Percentiles rank a stretch among this genome's conserved stretches.
Evolutionary conservation across 2,113 vertebrate species (phyloP).

Genomic region (Paramormyrops kingsleyae): DNA sequence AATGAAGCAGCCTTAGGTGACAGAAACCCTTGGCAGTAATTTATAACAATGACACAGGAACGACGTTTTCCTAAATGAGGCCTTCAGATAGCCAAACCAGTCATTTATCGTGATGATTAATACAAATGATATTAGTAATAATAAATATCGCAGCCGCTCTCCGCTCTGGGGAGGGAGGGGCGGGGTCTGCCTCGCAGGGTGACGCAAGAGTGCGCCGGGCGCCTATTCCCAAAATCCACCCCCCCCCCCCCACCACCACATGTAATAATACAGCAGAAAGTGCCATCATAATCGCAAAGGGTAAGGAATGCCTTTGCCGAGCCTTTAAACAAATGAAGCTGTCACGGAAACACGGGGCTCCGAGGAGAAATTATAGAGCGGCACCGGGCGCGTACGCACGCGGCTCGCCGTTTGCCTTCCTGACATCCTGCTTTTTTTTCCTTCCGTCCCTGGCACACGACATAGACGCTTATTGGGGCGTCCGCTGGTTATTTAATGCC

Average conservation of each 20-base stretch:
- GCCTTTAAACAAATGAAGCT: conserved; percentile 79
- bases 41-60: conserved; percentile 99
- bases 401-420: conserved; percentile 30
- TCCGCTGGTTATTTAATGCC: conserved; percentile 51
- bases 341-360: conserved; percentile 67
- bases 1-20: conserved; percentile 87
- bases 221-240: conserved; percentile 58
- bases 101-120: conserved; percentile 99
- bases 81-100: conserved; percentile 99
- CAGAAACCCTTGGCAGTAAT: conserved; percentile 89
- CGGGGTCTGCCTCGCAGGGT: conserved; percentile 42
- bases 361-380: conserved; percentile 70
- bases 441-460: conserved; percentile 23
- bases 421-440: conserved; percentile 26
- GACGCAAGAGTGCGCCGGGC: conserved; percentile 29
- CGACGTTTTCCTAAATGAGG: conserved; percentile 99
- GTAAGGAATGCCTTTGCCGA: conserved; percentile 53
- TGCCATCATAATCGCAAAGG: conserved; percentile 65
- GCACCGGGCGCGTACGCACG: conserved; percentile 66
- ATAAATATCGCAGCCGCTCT: conserved; percentile 86
- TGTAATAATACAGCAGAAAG: conserved; percentile 59
- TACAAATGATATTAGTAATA: conserved; percentile 99
- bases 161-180: conserved; percentile 45
- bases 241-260: conserved; percentile 48
- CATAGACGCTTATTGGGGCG: conserved; percentile 45